Percentiles rank a stretch among this genome's conserved stretches.
Conservation (phyloP, 2,888 invertebrate genomes). For the Falcaria lacertinaria region DNA sequence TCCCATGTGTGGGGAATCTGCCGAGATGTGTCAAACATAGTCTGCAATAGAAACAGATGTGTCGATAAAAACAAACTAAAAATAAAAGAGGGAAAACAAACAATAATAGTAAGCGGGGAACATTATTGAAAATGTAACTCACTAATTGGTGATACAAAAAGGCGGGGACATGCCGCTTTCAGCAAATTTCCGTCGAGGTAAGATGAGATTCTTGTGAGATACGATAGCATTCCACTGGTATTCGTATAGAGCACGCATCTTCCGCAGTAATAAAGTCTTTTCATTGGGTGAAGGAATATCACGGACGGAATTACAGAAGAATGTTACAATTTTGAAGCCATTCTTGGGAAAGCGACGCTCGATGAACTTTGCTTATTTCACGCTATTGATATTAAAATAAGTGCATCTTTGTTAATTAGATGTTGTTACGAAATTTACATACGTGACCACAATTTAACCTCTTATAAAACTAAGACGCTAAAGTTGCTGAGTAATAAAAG, state of each 20-base stretch:
- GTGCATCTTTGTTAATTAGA: too few relatives aligned
- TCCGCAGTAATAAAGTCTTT: not conserved
- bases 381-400: too few relatives aligned
- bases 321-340: not conserved
- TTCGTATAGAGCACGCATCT: not conserved
- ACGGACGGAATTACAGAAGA: not conserved
- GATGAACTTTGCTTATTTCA: not conserved
- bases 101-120: not conserved
- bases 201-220: constrained; percentile 21
- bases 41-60: constrained; percentile 24
- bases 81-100: not conserved
- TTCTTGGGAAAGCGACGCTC: not conserved
- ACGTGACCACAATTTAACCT: too few relatives aligned
- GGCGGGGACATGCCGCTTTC: constrained; percentile 52
- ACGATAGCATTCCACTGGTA: not conserved
- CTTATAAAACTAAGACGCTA: too few relatives aligned
- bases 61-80: not conserved
- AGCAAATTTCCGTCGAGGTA: constrained; percentile 60
- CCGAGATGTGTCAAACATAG: too few relatives aligned
- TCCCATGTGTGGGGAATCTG: too few relatives aligned
- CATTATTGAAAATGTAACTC: constrained; percentile 13
- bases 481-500: too few relatives aligned
- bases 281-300: not conserved
- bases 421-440: too few relatives aligned
- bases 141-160: constrained; percentile 12